phyloP scores from a whole-genome alignment of 2,888 invertebrate genomes.

The Corbicula japonica region DNA sequence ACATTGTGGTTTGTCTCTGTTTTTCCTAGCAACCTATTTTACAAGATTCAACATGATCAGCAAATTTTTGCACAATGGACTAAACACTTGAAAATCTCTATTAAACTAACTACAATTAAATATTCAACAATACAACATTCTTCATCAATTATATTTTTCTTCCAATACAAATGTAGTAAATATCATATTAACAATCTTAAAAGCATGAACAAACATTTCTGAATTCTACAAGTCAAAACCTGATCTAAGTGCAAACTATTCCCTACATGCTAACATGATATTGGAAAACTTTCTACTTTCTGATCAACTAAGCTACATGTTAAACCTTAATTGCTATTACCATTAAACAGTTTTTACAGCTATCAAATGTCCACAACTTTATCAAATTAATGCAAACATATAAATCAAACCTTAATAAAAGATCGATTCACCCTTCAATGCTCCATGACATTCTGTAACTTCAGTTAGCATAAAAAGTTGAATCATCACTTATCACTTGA shows the following conservation, averaged over 20 bases:
- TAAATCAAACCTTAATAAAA: slow-evolving; percentile 32
- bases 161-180: too few relatives aligned
- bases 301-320: background rate
- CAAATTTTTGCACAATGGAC: slow-evolving; percentile 4
- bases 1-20: slow-evolving; percentile 55
- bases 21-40: slow-evolving; percentile 71
- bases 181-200: too few relatives aligned
- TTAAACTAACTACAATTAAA: background rate
- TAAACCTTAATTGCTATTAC: slow-evolving; percentile 22
- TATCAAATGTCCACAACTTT: slow-evolving; percentile 17
- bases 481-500: background rate
- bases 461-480: slow-evolving; percentile 6
- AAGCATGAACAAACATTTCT: too few relatives aligned
- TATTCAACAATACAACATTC: background rate
- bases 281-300: slow-evolving; percentile 1
- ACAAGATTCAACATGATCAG: slow-evolving; percentile 72
- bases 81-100: background rate
- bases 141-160: too few relatives aligned
- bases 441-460: slow-evolving; percentile 8
- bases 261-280: background rate
- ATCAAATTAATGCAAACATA: slow-evolving; percentile 35
- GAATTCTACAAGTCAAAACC: slow-evolving; percentile 36
- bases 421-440: slow-evolving; percentile 9
- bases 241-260: slow-evolving; percentile 31
- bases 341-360: background rate